Conservation (phyloP, 2,888 invertebrate genomes). For the Volucella bombylans region DNA sequence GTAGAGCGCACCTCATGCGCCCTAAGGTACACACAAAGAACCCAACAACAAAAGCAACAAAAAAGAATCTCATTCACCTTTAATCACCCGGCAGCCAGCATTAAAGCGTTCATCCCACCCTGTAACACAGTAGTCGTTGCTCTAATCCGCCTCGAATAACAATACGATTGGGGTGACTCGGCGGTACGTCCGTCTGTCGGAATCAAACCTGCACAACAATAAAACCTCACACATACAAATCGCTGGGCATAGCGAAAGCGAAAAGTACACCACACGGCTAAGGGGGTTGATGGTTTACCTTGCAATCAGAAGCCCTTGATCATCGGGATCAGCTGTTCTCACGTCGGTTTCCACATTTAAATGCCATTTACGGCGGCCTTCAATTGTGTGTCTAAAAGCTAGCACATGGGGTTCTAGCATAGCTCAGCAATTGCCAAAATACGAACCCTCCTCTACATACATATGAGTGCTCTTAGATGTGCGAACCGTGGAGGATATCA, state of each 20-base stretch:
- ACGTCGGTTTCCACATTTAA: slow-evolving; percentile 73
- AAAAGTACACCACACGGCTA: slow-evolving; percentile 52
- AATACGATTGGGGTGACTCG: slow-evolving; percentile 71
- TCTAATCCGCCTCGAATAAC: slow-evolving; percentile 73
- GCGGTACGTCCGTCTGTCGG: slow-evolving; percentile 43
- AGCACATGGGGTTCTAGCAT: slow-evolving; percentile 54
- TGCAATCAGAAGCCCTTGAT: slow-evolving; percentile 71
- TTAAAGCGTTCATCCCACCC: slow-evolving; percentile 66
- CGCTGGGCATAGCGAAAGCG: slow-evolving; percentile 2
- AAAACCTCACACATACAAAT: slow-evolving; percentile 19
- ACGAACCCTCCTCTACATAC: slow-evolving; percentile 48
- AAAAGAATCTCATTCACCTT: slow-evolving; percentile 69
- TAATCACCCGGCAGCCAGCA: slow-evolving; percentile 72
- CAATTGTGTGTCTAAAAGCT: slow-evolving; percentile 73
- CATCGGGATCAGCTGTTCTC: slow-evolving; percentile 73
- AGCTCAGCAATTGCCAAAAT: slow-evolving; percentile 24
- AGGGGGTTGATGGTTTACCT: slow-evolving; percentile 46
- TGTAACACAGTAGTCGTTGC: slow-evolving; percentile 63
- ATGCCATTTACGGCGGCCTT: slow-evolving; percentile 74
- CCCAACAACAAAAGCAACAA: slow-evolving; percentile 42
- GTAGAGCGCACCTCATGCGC: slow-evolving; percentile 49
- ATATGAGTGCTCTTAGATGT: neutral
- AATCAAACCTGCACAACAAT: slow-evolving; percentile 73
- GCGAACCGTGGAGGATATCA: neutral
- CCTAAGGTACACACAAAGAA: slow-evolving; percentile 54